These are phyloP conservation scores for Rhagophthalmus giganteus DNA, from an alignment of 2,888 invertebrate genomes.

Conservation along the genomic window DNA sequence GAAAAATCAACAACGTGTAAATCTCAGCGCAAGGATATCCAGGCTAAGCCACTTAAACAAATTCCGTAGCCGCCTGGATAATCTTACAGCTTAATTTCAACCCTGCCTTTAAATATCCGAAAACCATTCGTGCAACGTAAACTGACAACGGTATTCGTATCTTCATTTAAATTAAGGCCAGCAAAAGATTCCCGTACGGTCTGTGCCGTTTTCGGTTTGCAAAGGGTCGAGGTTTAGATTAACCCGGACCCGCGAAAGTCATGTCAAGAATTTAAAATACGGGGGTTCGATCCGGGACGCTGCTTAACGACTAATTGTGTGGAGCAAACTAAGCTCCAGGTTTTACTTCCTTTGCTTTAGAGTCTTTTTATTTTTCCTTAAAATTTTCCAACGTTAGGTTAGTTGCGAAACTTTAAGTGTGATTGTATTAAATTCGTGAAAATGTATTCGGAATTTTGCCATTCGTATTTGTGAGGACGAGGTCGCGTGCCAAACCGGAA, in stretches of 20 bases:
- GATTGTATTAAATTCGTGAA: too few relatives aligned
- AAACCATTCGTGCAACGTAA: neutral
- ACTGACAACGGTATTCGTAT: conserved; percentile 4
- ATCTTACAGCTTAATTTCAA: conserved; percentile 23
- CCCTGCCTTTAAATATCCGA: conserved; percentile 17
- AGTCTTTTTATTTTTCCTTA: conserved; percentile 5
- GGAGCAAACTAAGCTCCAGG: conserved; percentile 16
- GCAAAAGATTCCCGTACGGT: neutral
- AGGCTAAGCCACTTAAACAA: conserved; percentile 20
- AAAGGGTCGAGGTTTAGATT: conserved; percentile 23
- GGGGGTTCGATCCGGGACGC: conserved; percentile 23
- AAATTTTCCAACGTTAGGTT: too few relatives aligned
- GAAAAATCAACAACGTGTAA: conserved; percentile 20
- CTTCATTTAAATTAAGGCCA: conserved; percentile 7
- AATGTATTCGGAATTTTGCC: conserved; percentile 5
- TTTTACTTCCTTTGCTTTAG: conserved; percentile 12
- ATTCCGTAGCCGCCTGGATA: conserved; percentile 23
- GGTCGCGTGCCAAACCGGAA: conserved; percentile 26
- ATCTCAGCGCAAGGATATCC: conserved; percentile 13
- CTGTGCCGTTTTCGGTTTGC: conserved; percentile 14
- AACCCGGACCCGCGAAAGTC: conserved; percentile 33
- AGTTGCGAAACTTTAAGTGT: too few relatives aligned
- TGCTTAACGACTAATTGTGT: conserved; percentile 30
- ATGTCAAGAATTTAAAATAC: conserved; percentile 35
- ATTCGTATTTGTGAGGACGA: conserved; percentile 3